These are phyloP conservation scores for Drosophila buzzatii DNA, from an alignment of 2,888 invertebrate genomes.

Conservation along the genomic window DNA sequence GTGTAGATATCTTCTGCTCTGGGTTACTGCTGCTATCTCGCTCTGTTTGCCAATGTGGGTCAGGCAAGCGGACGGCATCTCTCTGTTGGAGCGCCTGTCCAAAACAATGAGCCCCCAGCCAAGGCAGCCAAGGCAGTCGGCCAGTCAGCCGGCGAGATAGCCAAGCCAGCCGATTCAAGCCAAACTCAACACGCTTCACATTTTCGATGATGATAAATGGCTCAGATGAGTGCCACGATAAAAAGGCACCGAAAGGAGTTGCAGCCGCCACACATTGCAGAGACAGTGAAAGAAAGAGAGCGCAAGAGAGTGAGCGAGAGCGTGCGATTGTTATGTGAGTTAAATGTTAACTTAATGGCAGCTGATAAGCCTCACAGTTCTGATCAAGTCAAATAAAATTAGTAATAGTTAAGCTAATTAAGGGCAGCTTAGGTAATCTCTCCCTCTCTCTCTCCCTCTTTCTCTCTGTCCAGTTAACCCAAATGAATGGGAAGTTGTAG, in stretches of 20 bases:
- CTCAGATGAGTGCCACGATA: constrained; percentile 75
- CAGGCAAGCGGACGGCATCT: constrained; percentile 53
- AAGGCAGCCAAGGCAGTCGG: constrained; percentile 30
- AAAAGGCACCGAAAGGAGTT: constrained; percentile 65
- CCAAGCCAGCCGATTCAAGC: constrained; percentile 31
- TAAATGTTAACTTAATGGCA: constrained; percentile 49
- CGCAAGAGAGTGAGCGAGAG: background rate
- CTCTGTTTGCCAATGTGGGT: constrained; percentile 46
- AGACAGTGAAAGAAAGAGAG: too few relatives aligned
- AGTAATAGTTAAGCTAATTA: constrained; percentile 29
- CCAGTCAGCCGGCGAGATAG: constrained; percentile 8
- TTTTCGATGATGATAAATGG: constrained; percentile 78
- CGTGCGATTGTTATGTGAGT: constrained; percentile 39
- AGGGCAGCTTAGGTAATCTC: constrained; percentile 28
- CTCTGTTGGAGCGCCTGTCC: constrained; percentile 61
- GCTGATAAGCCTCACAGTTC: constrained; percentile 39
- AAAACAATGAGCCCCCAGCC: constrained; percentile 60
- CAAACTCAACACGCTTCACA: constrained; percentile 78
- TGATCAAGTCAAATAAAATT: constrained; percentile 37
- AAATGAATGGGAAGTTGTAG: constrained; percentile 6
- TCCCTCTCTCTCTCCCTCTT: too few relatives aligned
- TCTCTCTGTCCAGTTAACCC: background rate
- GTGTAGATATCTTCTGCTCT: constrained; percentile 36
- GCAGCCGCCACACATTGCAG: constrained; percentile 2
- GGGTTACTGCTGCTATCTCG: background rate